Conservation (phyloP, 2,888 invertebrate species). For the Eudemis profundana region DNA sequence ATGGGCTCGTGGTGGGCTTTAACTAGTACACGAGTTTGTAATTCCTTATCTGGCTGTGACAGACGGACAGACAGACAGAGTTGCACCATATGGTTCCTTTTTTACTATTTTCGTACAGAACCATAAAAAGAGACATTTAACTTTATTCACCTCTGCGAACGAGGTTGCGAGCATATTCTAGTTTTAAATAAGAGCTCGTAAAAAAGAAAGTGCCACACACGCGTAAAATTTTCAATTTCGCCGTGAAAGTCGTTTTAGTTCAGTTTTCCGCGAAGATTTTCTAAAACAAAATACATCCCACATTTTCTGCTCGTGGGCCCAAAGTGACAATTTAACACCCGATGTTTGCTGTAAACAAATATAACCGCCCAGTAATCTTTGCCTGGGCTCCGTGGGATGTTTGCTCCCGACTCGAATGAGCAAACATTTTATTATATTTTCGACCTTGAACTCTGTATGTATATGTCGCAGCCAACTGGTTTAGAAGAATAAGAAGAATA, state of each 20-base stretch:
- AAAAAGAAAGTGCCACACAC: neutral
- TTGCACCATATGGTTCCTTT: no score
- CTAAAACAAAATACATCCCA: slow-evolving; percentile 8
- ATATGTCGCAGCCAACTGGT: no score
- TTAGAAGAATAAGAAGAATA: no score
- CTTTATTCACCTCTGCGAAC: no score
- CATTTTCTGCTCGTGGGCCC: slow-evolving; percentile 32
- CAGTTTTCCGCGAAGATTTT: neutral
- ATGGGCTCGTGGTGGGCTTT: no score
- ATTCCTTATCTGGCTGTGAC: no score
- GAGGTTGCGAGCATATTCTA: no score
- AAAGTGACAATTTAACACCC: slow-evolving; percentile 38
- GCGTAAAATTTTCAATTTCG: slow-evolving; percentile 1
- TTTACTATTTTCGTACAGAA: no score
- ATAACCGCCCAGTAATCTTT: slow-evolving; percentile 13
- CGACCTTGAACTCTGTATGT: neutral
- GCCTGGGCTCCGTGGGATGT: slow-evolving; percentile 1
- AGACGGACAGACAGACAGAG: no score
- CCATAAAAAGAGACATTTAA: no score
- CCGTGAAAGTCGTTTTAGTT: neutral
- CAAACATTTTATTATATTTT: slow-evolving; percentile 27
- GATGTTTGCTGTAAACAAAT: slow-evolving; percentile 27
- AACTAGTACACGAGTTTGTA: no score
- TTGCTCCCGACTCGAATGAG: neutral
- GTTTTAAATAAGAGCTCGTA: no score